Base-by-base conservation (phyloP, 2,113 vertebrate species). In the Zosterops japonicus region DNA sequence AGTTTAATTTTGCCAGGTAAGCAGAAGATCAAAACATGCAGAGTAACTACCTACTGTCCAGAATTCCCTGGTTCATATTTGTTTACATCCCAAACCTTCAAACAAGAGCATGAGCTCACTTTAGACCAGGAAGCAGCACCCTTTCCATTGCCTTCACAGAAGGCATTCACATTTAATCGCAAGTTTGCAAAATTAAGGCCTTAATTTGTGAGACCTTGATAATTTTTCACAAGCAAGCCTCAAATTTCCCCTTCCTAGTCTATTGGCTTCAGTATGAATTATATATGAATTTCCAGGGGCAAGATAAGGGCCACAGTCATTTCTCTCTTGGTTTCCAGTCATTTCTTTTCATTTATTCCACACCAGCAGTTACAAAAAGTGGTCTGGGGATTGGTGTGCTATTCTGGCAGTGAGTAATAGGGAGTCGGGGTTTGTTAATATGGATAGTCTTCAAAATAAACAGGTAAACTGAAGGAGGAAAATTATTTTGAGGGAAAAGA, bases 261-360 rank as follows among this genome's bases (percentile, higher is more conserved):
- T 83, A 57, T 9, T 75, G 79, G 89, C 53, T 92, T 88, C 88
- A 75, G 39, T 35, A 50, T 90, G 69, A 92, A 87, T 94, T 81
- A 94, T 87, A 81, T 78, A 93, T 50, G 64, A 86, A 83, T 89
- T 94, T 96, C 60, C 68, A 88, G 80, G 68, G 77, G 90, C 61
- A 60, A 92, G 95, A 90, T 87, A 87, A 93, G 90, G 80, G 52
- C 90, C 83, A 94, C n/a, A 71, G 83, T 75, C 8, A 91, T 96
- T 95, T 90, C 82, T 92, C 55, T 81, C 64, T 86, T 17, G 2
- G 72, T 90, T 94, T 95, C 90, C 69, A 89, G 87, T 64, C 36
- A 72, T 59, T 94, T 94, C 81, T 94, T 95, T 91, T 93, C 89
- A 94, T 95, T 96, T 92, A 95, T 93, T 95, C 95, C 94, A 92